A percentile compares a stretch with the other conserved stretches of the same genome.
Evolutionary conservation across 2,888 invertebrate species (phyloP).

Genomic region (Elgonia sp.): DNA sequence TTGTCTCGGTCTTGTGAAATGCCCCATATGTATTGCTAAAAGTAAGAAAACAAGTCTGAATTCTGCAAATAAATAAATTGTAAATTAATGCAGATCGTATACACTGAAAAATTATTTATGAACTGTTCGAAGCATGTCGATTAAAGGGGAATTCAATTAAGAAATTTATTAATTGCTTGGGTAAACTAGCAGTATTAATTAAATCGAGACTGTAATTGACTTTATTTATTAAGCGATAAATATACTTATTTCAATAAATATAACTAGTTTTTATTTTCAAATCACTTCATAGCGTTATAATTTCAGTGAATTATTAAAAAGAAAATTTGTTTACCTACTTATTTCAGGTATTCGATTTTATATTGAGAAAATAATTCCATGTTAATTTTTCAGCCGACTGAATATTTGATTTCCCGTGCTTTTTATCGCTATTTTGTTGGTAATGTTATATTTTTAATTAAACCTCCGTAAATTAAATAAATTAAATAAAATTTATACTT

Average conservation of each 20-base stretch:
- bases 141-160: conserved; percentile 42
- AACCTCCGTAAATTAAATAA: not conserved
- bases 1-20: too few relatives aligned
- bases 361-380: too few relatives aligned
- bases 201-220: not conserved
- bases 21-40: conserved; percentile 30
- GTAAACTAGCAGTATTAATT: conserved; percentile 15
- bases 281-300: not conserved
- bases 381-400: too few relatives aligned
- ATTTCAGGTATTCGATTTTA: too few relatives aligned
- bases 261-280: not conserved
- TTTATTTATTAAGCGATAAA: conserved; percentile 15
- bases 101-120: conserved; percentile 44
- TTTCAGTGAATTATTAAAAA: too few relatives aligned
- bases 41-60: conserved; percentile 26
- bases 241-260: not conserved
- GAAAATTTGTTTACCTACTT: too few relatives aligned
- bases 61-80: conserved; percentile 49
- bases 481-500: not conserved
- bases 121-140: conserved; percentile 30
- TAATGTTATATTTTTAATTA: too few relatives aligned
- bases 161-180: conserved; percentile 44
- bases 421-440: too few relatives aligned
- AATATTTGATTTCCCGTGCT: too few relatives aligned
- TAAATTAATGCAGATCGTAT: conserved; percentile 48